These are phyloP conservation scores for Ophioderma brevispina DNA, from an alignment of 35 echinoderm and acorn worm genomes.

Conservation along the genomic window DNA sequence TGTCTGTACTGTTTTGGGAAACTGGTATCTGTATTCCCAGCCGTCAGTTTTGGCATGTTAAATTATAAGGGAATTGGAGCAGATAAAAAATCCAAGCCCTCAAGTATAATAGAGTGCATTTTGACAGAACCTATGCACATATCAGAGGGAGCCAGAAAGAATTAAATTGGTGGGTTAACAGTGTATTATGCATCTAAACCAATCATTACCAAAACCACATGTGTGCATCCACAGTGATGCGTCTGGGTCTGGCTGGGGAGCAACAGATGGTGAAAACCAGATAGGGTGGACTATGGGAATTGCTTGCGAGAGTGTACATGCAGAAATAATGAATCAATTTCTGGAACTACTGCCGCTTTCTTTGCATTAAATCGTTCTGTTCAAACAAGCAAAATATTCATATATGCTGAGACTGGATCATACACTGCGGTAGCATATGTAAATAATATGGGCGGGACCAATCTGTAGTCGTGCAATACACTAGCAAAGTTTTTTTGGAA, in stretches of 20 bases:
- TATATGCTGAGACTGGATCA: slow-evolving; percentile 57
- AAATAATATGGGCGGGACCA: slow-evolving; percentile 35
- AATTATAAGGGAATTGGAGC: slow-evolving; percentile 58
- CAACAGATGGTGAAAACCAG: slow-evolving; percentile 30
- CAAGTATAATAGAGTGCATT: slow-evolving; percentile 45
- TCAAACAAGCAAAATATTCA: slow-evolving; percentile 13
- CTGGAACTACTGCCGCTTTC: slow-evolving; percentile 43
- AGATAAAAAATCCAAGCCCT: slow-evolving; percentile 58
- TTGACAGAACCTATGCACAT: slow-evolving; percentile 52
- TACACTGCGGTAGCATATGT: slow-evolving; percentile 76
- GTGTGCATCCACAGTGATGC: slow-evolving; percentile 38
- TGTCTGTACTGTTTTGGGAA: slow-evolving; percentile 58
- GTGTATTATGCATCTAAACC: not conserved
- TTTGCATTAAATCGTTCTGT: slow-evolving; percentile 57
- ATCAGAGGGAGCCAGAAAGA: slow-evolving; percentile 42
- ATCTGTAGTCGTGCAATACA: slow-evolving; percentile 54
- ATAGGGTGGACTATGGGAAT: slow-evolving; percentile 60
- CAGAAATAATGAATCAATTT: slow-evolving; percentile 39
- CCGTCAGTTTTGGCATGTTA: slow-evolving; percentile 64
- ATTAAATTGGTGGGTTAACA: slow-evolving; percentile 68
- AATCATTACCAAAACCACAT: slow-evolving; percentile 28
- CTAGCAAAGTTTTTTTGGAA: slow-evolving; percentile 40
- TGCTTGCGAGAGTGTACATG: not conserved
- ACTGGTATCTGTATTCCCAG: slow-evolving; percentile 65
- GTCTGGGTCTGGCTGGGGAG: slow-evolving; percentile 48